Evolutionary conservation across 2,888 invertebrate genomes (phyloP).

Genomic region (Diplazon laetatorius): DNA sequence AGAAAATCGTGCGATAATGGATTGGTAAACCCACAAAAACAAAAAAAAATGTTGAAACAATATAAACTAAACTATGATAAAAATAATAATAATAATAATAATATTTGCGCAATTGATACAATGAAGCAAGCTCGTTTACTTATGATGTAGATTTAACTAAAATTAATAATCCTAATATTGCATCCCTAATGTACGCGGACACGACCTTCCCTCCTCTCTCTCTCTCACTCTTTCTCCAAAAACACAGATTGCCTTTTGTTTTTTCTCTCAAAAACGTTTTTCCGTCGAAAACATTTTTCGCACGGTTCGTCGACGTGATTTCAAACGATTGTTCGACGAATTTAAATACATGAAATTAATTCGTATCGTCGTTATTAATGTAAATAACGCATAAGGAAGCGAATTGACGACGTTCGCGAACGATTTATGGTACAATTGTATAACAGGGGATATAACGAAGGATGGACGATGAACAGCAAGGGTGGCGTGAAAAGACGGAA

Average conservation of each 20-base stretch:
- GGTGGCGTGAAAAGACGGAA: conserved; percentile 30
- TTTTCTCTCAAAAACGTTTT: conserved; percentile 3
- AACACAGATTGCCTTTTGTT: conserved; percentile 39
- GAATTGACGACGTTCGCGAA: conserved; percentile 43
- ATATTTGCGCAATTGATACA: conserved; percentile 70
- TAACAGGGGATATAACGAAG: conserved; percentile 11
- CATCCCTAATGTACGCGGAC: conserved; percentile 72
- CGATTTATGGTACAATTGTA: conserved; percentile 58
- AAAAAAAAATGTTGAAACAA: no score
- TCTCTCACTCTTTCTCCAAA: no score
- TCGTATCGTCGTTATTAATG: conserved; percentile 50
- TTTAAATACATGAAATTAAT: conserved; percentile 6
- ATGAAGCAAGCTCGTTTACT: conserved; percentile 76
- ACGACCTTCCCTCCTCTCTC: no score
- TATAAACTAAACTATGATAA: no score
- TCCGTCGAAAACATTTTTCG: conserved; percentile 20
- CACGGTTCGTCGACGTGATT: conserved; percentile 39
- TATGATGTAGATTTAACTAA: conserved; percentile 67
- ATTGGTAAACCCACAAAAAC: conserved; percentile 50
- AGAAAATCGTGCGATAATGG: conserved; percentile 31
- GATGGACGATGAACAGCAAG: neutral
- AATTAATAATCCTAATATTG: conserved; percentile 78
- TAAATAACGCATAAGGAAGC: conserved; percentile 59
- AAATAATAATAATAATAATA: conserved; percentile 56
- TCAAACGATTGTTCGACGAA: conserved; percentile 21